Evolutionary conservation across 2,113 vertebrate species (phyloP), one percentile per base, ranked within the genome.

Genomic region (Lophura nycthemera): DNA sequence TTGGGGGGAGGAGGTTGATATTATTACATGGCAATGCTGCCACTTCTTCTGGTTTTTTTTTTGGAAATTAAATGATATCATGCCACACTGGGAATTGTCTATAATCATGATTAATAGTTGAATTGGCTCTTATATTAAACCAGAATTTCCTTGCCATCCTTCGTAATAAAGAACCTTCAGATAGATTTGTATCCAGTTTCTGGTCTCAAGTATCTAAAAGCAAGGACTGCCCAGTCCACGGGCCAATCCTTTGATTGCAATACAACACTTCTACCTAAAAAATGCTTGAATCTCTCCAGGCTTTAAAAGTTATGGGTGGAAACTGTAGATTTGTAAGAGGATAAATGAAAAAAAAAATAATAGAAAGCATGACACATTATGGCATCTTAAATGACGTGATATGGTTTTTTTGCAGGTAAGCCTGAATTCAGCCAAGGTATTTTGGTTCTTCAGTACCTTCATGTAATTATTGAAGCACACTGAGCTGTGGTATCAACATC

Each of bases 111-210:
- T 97, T 97, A 97, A 97, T 95, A 96, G 92, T 85, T 94, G 84
- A 97, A 96, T 91, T 92, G 86, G 67, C 61, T 96, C 96, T 97
- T 89, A 92, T 96, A 94, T 95, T 97, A 96, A 96, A 95, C 22
- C 32, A 97, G 83, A 97, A 96, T 96, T 97, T 96, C 61, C 52
- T 85, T 94, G 69, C 89, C 67, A 91, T 97, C 72, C 95, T 97
- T 97, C 79, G 94, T 75, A 86, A 86, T 96, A 93, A 94, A 93
- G 69, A 93, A 36, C 82, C 92, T 96, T 96, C 83, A 89, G 89
- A 93, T 83, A 71, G 72, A 95, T 93, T 92, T 94, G 85, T 89
- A 92, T 94, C 64, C 93, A 36, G 81, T 91, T 24, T 93, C 96
- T 88, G 95, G 56, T 80, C 72, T 92, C 50, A 71, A 47, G 72